These are phyloP conservation scores for Grammomys surdaster DNA, from an alignment of 2,113 vertebrate genomes.

Conservation along the genomic window DNA sequence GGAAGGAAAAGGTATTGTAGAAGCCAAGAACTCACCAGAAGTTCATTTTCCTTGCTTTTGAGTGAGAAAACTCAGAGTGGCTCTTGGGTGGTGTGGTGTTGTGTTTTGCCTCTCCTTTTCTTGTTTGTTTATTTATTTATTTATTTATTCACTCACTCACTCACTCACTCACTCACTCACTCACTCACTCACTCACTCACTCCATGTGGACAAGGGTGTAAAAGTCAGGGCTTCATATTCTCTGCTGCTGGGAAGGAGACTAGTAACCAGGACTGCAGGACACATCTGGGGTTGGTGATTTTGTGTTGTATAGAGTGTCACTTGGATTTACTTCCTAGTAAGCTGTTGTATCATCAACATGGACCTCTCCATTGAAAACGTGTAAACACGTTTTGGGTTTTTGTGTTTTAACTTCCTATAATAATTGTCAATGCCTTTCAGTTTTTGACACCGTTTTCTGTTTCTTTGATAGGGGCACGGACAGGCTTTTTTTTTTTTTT, in stretches of 20 bases:
- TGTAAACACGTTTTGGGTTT: background rate
- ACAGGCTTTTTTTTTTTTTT: background rate
- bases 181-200: too few relatives aligned
- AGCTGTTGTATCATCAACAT: background rate
- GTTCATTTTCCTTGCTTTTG: constrained; percentile 47
- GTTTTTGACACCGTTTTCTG: background rate
- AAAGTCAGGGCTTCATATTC: background rate
- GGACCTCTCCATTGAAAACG: background rate
- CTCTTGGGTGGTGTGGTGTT: background rate
- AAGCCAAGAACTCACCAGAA: background rate
- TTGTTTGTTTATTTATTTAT: too few relatives aligned
- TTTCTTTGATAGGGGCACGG: background rate
- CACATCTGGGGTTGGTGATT: background rate
- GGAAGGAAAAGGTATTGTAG: background rate
- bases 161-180: too few relatives aligned
- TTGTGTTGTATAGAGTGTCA: background rate
- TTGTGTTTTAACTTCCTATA: background rate
- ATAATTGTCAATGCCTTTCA: constrained; percentile 23
- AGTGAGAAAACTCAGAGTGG: constrained; percentile 19
- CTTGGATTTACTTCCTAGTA: background rate
- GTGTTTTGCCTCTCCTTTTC: background rate
- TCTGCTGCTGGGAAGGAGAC: background rate
- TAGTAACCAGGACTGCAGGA: background rate
- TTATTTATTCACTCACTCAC: too few relatives aligned
- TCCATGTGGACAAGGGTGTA: constrained; percentile 2